phyloP scores from a whole-genome alignment of 2,797 vertebrate species.

The Sebastes matsubarae region DNA sequence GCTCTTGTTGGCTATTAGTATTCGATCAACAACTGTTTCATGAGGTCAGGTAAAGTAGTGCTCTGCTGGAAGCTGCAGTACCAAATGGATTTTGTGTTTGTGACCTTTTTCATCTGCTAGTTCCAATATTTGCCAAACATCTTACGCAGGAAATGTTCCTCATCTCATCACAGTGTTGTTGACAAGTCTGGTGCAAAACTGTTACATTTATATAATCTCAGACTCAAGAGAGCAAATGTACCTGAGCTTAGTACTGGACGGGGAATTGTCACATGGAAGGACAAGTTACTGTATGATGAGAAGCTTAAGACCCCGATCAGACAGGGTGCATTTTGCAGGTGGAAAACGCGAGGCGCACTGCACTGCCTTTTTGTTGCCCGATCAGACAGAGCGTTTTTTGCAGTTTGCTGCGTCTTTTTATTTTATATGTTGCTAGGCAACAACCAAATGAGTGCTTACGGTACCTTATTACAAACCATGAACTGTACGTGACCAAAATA shows the following conservation, averaged over 20 bases:
- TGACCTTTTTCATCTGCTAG: conserved; percentile 48
- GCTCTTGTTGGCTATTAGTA: conserved; percentile 9
- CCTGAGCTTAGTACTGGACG: neutral
- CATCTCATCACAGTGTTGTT: conserved; percentile 33
- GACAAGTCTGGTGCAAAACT: conserved; percentile 36
- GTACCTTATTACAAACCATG: too few relatives aligned
- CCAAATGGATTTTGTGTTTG: conserved; percentile 33
- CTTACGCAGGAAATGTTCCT: conserved; percentile 22
- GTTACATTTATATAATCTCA: conserved; percentile 31
- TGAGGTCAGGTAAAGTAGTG: conserved; percentile 13
- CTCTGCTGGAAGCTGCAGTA: conserved; percentile 24
- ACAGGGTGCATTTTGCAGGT: too few relatives aligned
- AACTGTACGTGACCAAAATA: too few relatives aligned
- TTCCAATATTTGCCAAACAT: conserved; percentile 53
- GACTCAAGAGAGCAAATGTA: neutral
- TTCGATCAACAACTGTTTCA: conserved; percentile 7
- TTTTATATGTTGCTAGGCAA: too few relatives aligned
- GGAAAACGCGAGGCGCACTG: too few relatives aligned
- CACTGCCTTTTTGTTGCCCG: too few relatives aligned
- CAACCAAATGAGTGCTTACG: too few relatives aligned
- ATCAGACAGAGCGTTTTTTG: too few relatives aligned
- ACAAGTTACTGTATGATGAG: neutral
- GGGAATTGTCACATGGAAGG: neutral
- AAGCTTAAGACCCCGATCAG: neutral
- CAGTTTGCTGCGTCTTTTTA: too few relatives aligned